These are phyloP conservation scores for Zosterops hypoxanthus DNA, from an alignment of 2,113 vertebrate species.

Conservation along the genomic window DNA sequence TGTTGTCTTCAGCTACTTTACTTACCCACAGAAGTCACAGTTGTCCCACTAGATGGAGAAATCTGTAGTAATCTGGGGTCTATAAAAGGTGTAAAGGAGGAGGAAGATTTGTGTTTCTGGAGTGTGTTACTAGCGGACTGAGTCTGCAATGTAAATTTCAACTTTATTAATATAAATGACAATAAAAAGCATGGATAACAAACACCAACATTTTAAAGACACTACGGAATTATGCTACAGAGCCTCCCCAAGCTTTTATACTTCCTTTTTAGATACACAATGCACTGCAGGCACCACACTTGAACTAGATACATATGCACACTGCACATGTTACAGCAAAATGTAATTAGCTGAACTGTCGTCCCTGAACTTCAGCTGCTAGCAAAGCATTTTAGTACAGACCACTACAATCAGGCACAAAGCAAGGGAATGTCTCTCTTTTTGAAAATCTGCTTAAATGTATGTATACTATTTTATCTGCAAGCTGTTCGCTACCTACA, in stretches of 20 bases:
- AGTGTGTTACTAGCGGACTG: constrained; percentile 98
- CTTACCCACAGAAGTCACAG: constrained; percentile 95
- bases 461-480: background rate
- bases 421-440: background rate
- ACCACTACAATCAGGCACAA: background rate
- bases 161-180: constrained; percentile 76
- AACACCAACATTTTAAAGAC: constrained; percentile 57
- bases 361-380: background rate
- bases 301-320: background rate
- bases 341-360: background rate
- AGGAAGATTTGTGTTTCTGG: constrained; percentile 99
- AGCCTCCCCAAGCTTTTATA: background rate
- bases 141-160: constrained; percentile 87
- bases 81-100: constrained; percentile 99
- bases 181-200: constrained; percentile 60
- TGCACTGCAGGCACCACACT: background rate
- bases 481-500: background rate
- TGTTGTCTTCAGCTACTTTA: constrained; percentile 32
- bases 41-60: constrained; percentile 95
- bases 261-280: background rate
- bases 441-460: background rate
- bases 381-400: background rate
- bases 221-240: constrained; percentile 2
- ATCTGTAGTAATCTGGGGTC: constrained; percentile 98
- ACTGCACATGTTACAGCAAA: background rate